A percentile compares a stretch with the other conserved stretches of the same genome.
These are phyloP conservation scores for Salminus brasiliensis DNA, from an alignment of 2,113 vertebrate genomes.

Conservation along the genomic window DNA sequence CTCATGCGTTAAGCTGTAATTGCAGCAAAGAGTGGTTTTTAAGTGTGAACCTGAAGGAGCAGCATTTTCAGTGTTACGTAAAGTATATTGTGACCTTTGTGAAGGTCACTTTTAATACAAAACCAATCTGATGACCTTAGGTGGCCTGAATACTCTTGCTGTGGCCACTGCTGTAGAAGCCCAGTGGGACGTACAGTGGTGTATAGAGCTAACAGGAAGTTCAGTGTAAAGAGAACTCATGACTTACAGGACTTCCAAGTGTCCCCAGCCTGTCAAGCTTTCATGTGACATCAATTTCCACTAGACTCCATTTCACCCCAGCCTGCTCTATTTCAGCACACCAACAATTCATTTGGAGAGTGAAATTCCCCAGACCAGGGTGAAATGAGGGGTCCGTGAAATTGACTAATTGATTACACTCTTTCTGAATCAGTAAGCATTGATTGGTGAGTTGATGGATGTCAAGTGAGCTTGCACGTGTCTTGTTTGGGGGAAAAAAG, in stretches of 20 bases:
- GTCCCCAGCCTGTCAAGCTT: background rate
- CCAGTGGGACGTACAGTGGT: background rate
- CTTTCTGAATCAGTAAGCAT: background rate
- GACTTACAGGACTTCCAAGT: slow-evolving; percentile 2
- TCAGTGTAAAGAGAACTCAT: slow-evolving; percentile 1
- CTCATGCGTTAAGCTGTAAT: no score
- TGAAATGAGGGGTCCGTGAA: background rate
- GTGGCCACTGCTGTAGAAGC: background rate
- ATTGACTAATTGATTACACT: background rate
- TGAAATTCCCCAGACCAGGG: no score
- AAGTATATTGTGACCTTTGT: no score
- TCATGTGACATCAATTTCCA: slow-evolving; percentile 11
- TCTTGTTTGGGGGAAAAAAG: background rate
- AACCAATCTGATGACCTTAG: no score
- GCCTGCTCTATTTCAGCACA: background rate
- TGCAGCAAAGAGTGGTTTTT: no score
- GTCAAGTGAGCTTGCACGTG: background rate
- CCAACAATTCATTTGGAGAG: no score
- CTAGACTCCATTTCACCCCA: background rate
- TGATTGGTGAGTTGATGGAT: background rate
- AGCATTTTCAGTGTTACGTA: no score
- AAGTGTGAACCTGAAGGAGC: no score
- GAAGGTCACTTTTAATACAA: no score
- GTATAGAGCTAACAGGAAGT: background rate
- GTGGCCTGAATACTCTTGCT: no score